Evolutionary conservation across 2,113 vertebrate genomes (phyloP).

Genomic region (Atrichornis clamosus): DNA sequence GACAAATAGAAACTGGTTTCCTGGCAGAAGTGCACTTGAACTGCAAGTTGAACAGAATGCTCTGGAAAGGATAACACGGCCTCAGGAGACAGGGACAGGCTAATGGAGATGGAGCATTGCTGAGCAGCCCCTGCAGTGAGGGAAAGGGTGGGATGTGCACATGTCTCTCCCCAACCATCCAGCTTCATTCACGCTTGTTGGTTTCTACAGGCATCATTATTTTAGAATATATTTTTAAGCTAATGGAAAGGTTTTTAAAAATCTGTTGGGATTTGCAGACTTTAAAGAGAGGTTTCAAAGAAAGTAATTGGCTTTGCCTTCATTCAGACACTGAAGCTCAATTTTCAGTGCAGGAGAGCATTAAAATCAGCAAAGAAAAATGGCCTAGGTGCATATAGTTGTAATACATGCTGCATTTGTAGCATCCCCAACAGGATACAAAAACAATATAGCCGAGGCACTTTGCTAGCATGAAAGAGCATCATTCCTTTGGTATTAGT

Average conservation of each 20-base stretch:
- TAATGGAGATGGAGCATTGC: neutral
- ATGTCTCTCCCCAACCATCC: neutral
- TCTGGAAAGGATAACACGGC: neutral
- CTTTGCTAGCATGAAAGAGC: slow-evolving; percentile 57
- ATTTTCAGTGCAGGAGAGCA: slow-evolving; percentile 34
- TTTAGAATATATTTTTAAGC: slow-evolving; percentile 7
- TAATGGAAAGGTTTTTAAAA: slow-evolving; percentile 20
- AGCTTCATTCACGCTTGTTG: neutral
- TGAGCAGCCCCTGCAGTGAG: neutral
- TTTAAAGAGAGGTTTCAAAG: slow-evolving; percentile 28
- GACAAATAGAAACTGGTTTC: neutral
- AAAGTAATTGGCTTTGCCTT: slow-evolving; percentile 40
- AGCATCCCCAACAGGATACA: slow-evolving; percentile 40
- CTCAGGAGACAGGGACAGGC: neutral
- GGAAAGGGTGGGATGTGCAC: neutral
- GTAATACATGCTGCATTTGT: slow-evolving; percentile 31
- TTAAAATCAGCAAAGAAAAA: slow-evolving; percentile 60
- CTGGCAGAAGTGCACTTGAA: neutral
- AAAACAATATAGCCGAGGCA: slow-evolving; percentile 25
- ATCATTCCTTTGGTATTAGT: slow-evolving; percentile 49
- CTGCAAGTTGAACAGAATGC: neutral
- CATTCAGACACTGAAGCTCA: slow-evolving; percentile 6
- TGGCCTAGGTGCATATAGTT: slow-evolving; percentile 52
- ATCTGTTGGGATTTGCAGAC: slow-evolving; percentile 12
- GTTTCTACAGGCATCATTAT: neutral